A percentile compares a stretch with the other conserved stretches of the same genome.
Conservation (phyloP, 2,113 vertebrate species). For the Aix galericulata region DNA sequence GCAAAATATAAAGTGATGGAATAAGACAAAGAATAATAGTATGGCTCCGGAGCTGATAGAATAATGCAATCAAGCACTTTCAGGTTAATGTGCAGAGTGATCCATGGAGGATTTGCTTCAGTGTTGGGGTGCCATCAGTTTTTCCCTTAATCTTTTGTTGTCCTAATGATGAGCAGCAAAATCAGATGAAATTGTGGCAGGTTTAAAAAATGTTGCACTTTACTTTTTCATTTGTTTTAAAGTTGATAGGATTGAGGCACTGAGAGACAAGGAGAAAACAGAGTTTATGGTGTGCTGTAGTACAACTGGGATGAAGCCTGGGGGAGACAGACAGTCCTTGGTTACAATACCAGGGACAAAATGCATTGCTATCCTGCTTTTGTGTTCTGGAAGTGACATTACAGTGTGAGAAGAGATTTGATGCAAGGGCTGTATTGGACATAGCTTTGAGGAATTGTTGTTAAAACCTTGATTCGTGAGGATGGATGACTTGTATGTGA, state of each 20-base stretch:
- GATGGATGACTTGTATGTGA: background rate
- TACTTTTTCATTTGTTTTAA: background rate
- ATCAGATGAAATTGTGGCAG: background rate
- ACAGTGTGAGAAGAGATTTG: background rate
- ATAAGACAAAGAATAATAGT: background rate
- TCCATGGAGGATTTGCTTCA: background rate
- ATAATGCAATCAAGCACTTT: background rate
- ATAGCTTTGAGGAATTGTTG: background rate
- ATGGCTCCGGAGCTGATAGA: background rate
- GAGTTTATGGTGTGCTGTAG: background rate
- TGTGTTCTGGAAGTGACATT: background rate
- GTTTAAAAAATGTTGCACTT: background rate
- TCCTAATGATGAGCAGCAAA: background rate
- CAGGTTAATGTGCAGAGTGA: background rate
- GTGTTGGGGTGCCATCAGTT: background rate
- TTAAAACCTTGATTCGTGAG: background rate
- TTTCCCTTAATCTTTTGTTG: background rate
- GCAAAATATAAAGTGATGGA: conserved; percentile 3
- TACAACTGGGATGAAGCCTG: background rate
- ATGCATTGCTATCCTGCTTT: background rate
- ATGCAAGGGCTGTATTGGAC: background rate
- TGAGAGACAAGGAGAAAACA: background rate
- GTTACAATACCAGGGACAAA: background rate
- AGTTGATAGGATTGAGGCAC: background rate
- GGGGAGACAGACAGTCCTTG: background rate